phyloP scores from a whole-genome alignment of 2,888 invertebrate species.

The Dicyrtomina minuta region DNA sequence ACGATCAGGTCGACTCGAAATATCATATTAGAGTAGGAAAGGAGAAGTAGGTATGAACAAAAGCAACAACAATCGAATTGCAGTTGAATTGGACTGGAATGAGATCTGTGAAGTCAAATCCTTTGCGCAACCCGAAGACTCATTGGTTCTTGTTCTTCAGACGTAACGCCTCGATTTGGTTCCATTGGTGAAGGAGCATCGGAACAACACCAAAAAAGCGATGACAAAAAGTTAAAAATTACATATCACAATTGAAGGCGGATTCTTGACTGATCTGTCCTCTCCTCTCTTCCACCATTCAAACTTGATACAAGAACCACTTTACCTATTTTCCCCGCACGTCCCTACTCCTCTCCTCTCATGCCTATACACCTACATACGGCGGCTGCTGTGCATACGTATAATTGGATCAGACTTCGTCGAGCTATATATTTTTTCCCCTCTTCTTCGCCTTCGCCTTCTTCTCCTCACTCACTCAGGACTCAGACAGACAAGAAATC shows the following conservation, averaged over 20 bases:
- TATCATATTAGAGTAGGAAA: constrained; percentile 32
- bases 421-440: no score
- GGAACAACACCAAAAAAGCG: constrained; percentile 52
- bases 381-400: no score
- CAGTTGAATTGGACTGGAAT: constrained; percentile 46
- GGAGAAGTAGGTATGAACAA: constrained; percentile 28
- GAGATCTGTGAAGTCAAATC: constrained; percentile 49
- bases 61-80: constrained; percentile 47
- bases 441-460: background rate
- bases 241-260: constrained; percentile 54
- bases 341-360: constrained; percentile 31
- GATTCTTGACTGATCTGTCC: constrained; percentile 53
- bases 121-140: constrained; percentile 54
- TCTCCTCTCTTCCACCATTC: constrained; percentile 39
- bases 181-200: constrained; percentile 53
- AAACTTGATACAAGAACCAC: constrained; percentile 21
- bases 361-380: constrained; percentile 24
- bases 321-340: constrained; percentile 34
- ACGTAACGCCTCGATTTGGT: constrained; percentile 53
- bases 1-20: constrained; percentile 29
- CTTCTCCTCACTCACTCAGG: background rate
- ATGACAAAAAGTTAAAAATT: constrained; percentile 54
- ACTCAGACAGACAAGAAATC: no score
- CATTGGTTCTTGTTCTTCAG: constrained; percentile 54
- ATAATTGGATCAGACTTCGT: no score